phyloP scores from a whole-genome alignment of 2,888 invertebrate genomes.

The Drosophila anomalata region DNA sequence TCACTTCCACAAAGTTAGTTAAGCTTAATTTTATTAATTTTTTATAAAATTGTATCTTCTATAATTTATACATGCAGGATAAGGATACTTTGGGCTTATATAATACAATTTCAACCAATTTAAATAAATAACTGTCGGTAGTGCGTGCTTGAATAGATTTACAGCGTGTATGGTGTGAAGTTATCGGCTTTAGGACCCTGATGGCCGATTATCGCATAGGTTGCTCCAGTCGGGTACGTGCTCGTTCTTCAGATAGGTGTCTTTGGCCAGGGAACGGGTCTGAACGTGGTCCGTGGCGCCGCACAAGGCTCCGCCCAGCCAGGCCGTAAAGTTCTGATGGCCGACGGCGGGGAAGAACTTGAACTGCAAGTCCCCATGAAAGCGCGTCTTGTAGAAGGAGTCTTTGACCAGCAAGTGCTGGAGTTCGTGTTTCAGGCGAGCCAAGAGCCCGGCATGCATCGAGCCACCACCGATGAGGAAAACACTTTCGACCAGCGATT shows the following conservation, averaged over 20 bases:
- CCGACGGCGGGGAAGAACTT: slow-evolving; percentile 93
- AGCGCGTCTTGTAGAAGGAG: slow-evolving; percentile 86
- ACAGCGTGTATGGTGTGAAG: background rate
- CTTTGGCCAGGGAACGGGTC: slow-evolving; percentile 89
- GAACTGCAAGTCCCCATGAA: slow-evolving; percentile 85
- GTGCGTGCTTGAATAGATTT: background rate
- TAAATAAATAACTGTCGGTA: slow-evolving; percentile 12
- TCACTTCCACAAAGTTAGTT: no score
- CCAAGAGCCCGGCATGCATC: slow-evolving; percentile 92
- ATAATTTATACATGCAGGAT: slow-evolving; percentile 3
- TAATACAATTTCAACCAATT: slow-evolving; percentile 9
- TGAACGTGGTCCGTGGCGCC: slow-evolving; percentile 90
- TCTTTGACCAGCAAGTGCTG: slow-evolving; percentile 86
- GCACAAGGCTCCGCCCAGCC: slow-evolving; percentile 94
- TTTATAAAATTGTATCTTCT: background rate
- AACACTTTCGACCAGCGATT: slow-evolving; percentile 91
- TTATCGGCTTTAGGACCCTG: slow-evolving; percentile 50
- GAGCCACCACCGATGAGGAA: slow-evolving; percentile 94
- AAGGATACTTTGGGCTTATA: slow-evolving; percentile 7
- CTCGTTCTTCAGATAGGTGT: slow-evolving; percentile 88
- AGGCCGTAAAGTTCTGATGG: slow-evolving; percentile 92
- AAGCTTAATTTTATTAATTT: background rate
- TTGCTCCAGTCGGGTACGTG: slow-evolving; percentile 92
- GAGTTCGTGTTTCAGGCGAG: slow-evolving; percentile 92
- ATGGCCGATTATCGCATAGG: slow-evolving; percentile 80